phyloP scores from a whole-genome alignment of 2,888 invertebrate genomes.

The Eupithecia centaureata region DNA sequence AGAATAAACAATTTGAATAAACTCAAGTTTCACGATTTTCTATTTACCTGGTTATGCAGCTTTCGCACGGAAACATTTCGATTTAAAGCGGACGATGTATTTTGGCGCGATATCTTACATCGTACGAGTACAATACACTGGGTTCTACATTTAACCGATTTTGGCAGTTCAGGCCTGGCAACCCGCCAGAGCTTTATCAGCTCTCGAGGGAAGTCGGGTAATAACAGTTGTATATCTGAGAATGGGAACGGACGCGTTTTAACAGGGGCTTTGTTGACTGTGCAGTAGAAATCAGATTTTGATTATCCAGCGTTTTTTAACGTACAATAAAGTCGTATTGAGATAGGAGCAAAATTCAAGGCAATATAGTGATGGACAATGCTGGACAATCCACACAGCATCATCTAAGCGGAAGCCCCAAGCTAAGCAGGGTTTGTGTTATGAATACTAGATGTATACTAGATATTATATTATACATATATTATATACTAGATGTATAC shows the following conservation, averaged over 20 bases:
- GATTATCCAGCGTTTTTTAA: too few relatives aligned
- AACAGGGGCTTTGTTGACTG: constrained; percentile 8
- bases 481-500: too few relatives aligned
- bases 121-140: not conserved
- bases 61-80: constrained; percentile 3
- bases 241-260: constrained; percentile 28
- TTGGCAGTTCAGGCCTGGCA: constrained; percentile 35
- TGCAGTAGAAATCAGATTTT: not conserved
- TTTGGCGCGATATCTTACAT: constrained; percentile 4
- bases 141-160: constrained; percentile 29
- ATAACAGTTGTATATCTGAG: constrained; percentile 21
- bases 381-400: too few relatives aligned
- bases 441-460: too few relatives aligned
- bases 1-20: not conserved
- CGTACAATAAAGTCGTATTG: not conserved
- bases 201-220: constrained; percentile 27
- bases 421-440: too few relatives aligned
- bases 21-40: not conserved
- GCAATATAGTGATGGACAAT: too few relatives aligned
- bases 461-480: too few relatives aligned
- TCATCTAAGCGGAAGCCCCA: too few relatives aligned
- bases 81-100: not conserved
- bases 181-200: constrained; percentile 31
- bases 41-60: not conserved
- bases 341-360: too few relatives aligned